Evolutionary conservation across 1,140 invertebrate genomes (phyloP), one percentile per base, ranked within the genome.

Genomic region (Temnothorax longispinosus): DNA sequence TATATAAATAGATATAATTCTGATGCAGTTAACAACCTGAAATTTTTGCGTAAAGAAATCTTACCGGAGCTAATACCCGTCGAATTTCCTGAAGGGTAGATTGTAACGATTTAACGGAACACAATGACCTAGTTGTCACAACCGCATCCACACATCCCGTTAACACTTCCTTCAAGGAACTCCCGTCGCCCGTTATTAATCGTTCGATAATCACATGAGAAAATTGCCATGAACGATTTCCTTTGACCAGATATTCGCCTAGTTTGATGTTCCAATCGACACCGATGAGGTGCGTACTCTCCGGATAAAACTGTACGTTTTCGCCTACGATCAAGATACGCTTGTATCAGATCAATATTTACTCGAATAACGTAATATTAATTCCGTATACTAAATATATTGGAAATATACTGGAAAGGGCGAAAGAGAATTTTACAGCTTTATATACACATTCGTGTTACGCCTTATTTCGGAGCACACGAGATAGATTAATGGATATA

Each of bases 271-370:
- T 95, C 90, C 93, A 94, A 74, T 95, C 94, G 10, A 95, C 93
- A 21, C 89, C 87, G 32, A 95, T 94, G 3, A 94, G 91, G 71
- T 93, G 92, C 21, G 91, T 90, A 15, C 88, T 92, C 8, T 93
- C 85, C 1, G 94, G 94, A 86, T 95, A 95, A 86, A 93, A 95
- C 38, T 88, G 93, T 74, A 95, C 93, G 80, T 95, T 95, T 78
- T 94, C 92, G 35, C 94, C 94, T 95, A 56, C 2, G 89, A 27
- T 27, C 27, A 92, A 65, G 0, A 89, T 60, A 4, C 11, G 27
- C 21, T 27, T 58, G n/a, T 44, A 13, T 58, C 41, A 38, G 44
- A 38, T 60, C 3, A 32, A 56, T 50, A 44, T 71, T 50, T 50
- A 27, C 21, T 38, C 38, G 1, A 44, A n/a, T 67, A 38, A 67